phyloP scores from a whole-genome alignment of 2,888 invertebrate genomes.

The Nymphalis urticae region DNA sequence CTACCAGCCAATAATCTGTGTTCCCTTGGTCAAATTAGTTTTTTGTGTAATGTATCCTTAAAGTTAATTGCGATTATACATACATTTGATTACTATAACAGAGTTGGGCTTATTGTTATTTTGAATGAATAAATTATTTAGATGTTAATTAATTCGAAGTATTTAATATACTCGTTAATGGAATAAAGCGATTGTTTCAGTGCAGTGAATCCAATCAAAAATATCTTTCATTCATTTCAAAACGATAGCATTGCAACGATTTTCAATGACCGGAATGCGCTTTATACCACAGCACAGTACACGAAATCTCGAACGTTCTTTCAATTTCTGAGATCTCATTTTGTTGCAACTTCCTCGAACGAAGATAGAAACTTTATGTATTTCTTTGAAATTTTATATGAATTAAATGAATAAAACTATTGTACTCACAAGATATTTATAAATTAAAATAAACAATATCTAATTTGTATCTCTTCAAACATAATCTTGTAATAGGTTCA shows the following conservation, averaged over 20 bases:
- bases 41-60: no score
- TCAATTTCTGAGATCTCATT: conserved; percentile 9
- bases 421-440: no score
- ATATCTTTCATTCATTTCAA: conserved; percentile 34
- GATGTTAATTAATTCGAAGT: no score
- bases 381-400: conserved; percentile 7
- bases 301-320: conserved; percentile 3
- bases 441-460: no score
- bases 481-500: no score
- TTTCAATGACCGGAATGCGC: conserved; percentile 15
- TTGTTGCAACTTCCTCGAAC: not conserved
- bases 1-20: no score
- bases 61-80: no score
- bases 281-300: conserved; percentile 8
- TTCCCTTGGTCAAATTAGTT: no score
- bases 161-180: not conserved
- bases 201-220: conserved; percentile 42
- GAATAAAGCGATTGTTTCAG: not conserved
- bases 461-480: no score
- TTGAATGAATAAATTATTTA: no score
- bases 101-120: no score
- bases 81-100: no score
- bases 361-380: conserved; percentile 6
- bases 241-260: not conserved
- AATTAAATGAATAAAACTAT: not conserved